A percentile compares a stretch with the other conserved stretches of the same genome.
phyloP scores from a whole-genome alignment of 2,888 invertebrate genomes.

The Trachelus stipa region DNA sequence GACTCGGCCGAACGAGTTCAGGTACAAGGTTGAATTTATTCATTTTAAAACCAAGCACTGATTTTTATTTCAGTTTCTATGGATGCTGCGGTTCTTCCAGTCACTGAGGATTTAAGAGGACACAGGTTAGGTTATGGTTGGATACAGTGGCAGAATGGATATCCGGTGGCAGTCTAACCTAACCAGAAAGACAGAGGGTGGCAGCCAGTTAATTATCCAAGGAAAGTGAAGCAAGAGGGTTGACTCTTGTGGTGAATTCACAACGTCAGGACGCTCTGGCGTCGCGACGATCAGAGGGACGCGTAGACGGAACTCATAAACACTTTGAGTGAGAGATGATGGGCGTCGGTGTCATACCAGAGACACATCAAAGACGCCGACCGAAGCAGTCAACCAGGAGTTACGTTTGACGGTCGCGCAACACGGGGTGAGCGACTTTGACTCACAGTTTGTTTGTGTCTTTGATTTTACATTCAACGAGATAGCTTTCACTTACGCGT shows the following conservation, averaged over 20 bases:
- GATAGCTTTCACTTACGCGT: conserved; percentile 66
- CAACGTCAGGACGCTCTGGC: conserved; percentile 21
- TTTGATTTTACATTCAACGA: conserved; percentile 64
- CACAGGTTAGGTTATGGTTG: neutral
- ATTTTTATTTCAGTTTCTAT: conserved; percentile 9
- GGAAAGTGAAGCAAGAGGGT: conserved; percentile 49
- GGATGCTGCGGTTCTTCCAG: neutral
- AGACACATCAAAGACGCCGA: conserved; percentile 55
- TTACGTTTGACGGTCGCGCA: conserved; percentile 22
- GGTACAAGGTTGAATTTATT: neutral
- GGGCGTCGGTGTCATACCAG: conserved; percentile 46
- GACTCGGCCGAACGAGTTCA: neutral
- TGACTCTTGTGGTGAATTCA: neutral
- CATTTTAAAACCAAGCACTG: neutral
- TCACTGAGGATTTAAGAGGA: neutral
- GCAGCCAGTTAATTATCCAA: conserved; percentile 57
- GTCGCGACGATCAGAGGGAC: conserved; percentile 50
- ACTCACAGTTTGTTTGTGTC: conserved; percentile 62
- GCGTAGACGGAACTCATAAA: conserved; percentile 52
- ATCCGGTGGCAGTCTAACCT: neutral
- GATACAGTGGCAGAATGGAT: neutral
- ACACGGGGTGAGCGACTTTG: conserved; percentile 47
- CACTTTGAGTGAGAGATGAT: conserved; percentile 56
- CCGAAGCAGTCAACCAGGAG: conserved; percentile 21
- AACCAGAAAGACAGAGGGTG: conserved; percentile 22